Evolutionary conservation across 2,797 vertebrate species (phyloP).

Genomic region (Alfaro cultratus): DNA sequence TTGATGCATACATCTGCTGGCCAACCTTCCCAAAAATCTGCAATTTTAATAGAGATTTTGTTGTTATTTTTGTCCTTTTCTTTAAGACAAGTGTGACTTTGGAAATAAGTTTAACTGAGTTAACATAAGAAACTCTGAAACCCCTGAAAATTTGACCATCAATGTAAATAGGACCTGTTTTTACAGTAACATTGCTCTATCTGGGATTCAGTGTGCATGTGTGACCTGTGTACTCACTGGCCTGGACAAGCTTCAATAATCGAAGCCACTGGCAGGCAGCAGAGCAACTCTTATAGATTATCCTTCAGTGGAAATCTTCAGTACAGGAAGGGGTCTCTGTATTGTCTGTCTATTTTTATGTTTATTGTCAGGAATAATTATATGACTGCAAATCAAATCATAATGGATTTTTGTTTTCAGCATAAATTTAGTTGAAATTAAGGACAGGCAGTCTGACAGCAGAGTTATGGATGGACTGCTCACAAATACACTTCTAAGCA

Average conservation of each 20-base stretch:
- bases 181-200: slow-evolving; percentile 26
- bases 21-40: neutral
- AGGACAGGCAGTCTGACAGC: neutral
- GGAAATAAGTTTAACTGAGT: neutral
- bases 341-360: neutral
- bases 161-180: slow-evolving; percentile 17
- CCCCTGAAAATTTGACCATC: slow-evolving; percentile 7
- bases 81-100: neutral
- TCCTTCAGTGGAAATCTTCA: slow-evolving; percentile 39
- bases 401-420: neutral
- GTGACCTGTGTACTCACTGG: slow-evolving; percentile 28
- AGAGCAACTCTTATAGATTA: slow-evolving; percentile 46
- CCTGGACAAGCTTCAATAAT: slow-evolving; percentile 70
- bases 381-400: slow-evolving; percentile 3
- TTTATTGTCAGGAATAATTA: neutral
- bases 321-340: slow-evolving; percentile 27
- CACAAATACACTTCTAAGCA: neutral
- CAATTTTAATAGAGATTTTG: neutral
- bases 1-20: neutral
- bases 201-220: slow-evolving; percentile 9
- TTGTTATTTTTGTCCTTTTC: neutral
- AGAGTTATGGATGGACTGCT: neutral
- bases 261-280: slow-evolving; percentile 52
- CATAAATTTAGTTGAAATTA: neutral
- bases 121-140: slow-evolving; percentile 22